These are phyloP conservation scores for Porites rus DNA, from an alignment of 92 coral and sea anemone species.

Conservation along the genomic window DNA sequence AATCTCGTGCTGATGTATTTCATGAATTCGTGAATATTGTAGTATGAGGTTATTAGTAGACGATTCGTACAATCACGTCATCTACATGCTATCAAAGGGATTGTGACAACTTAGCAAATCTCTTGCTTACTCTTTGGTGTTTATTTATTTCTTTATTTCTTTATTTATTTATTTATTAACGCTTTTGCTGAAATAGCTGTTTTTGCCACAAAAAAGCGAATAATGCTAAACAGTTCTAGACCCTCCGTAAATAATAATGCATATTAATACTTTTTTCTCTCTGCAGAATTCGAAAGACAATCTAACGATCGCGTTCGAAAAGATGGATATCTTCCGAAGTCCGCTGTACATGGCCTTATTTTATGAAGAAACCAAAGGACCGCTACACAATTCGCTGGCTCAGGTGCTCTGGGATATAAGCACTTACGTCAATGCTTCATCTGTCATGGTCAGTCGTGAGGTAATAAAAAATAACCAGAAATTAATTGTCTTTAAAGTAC, in stretches of 20 bases:
- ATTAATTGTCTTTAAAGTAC: no score
- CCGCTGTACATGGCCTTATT: slow-evolving; percentile 40
- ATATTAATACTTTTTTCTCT: not conserved
- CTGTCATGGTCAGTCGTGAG: not conserved
- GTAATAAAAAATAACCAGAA: not conserved
- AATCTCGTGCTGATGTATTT: no score
- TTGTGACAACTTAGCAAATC: no score
- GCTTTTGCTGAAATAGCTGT: not conserved
- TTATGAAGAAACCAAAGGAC: slow-evolving; percentile 16
- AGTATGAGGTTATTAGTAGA: no score
- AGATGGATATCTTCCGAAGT: slow-evolving; percentile 2
- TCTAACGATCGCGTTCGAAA: slow-evolving; percentile 9
- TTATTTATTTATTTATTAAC: not conserved
- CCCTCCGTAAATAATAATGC: not conserved
- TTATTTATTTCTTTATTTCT: not conserved
- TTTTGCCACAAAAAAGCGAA: not conserved
- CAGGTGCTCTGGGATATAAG: slow-evolving; percentile 6
- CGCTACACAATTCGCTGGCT: slow-evolving; percentile 17
- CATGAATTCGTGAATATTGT: no score
- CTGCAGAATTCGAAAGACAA: slow-evolving; percentile 1
- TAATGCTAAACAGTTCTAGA: not conserved
- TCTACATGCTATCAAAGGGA: no score
- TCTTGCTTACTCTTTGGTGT: no score
- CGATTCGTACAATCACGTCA: no score
- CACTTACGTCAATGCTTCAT: slow-evolving; percentile 21